These are phyloP conservation scores for Colinus virginianus DNA, from an alignment of 2,113 vertebrate genomes.

Conservation along the genomic window DNA sequence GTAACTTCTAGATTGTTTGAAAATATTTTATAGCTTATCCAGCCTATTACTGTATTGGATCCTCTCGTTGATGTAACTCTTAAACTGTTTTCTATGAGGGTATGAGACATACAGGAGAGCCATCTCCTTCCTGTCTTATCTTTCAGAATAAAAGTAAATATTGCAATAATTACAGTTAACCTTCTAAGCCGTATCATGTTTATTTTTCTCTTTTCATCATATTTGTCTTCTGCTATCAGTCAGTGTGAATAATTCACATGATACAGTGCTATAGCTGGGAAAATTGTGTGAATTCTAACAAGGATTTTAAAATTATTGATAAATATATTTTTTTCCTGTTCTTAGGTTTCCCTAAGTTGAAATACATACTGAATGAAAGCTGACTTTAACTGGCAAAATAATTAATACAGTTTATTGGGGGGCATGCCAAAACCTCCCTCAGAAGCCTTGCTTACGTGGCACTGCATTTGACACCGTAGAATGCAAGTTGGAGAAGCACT, in stretches of 20 bases:
- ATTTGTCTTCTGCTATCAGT: neutral
- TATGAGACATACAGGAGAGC: neutral
- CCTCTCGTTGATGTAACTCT: neutral
- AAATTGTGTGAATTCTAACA: neutral
- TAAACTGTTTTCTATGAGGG: neutral
- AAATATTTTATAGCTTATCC: neutral
- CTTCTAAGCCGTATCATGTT: neutral
- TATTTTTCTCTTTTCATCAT: neutral
- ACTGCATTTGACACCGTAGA: neutral
- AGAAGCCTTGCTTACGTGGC: neutral
- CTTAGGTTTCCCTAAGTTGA: neutral
- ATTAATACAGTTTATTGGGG: neutral
- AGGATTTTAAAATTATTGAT: neutral
- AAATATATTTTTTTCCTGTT: neutral
- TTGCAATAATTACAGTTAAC: neutral
- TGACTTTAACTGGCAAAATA: neutral
- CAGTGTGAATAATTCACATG: neutral
- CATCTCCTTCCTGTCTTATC: neutral
- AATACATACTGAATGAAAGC: neutral
- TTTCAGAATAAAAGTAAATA: neutral
- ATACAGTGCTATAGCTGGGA: neutral
- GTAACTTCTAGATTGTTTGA: neutral
- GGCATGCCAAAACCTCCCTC: neutral
- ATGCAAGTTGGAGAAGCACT: neutral
- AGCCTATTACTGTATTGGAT: neutral